Conservation (phyloP, 2,797 vertebrate species). For the Coregonus ussuriensis region DNA sequence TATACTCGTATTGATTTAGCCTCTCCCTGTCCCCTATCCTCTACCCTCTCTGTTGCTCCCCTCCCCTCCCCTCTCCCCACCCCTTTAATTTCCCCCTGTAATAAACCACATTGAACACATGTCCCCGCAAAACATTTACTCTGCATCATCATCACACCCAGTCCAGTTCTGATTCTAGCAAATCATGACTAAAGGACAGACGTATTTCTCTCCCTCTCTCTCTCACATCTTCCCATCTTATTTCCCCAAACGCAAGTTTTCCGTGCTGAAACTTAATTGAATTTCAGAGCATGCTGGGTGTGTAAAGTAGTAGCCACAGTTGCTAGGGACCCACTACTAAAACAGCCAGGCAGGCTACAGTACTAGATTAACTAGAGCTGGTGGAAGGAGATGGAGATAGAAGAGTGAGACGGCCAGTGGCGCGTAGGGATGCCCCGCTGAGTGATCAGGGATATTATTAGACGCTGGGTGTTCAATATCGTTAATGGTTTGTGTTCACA, state of each 20-base stretch:
- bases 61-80: not conserved
- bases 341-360: conserved; percentile 20
- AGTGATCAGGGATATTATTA: conserved; percentile 38
- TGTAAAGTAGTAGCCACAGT: conserved; percentile 58
- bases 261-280: conserved; percentile 67
- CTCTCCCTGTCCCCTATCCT: not conserved
- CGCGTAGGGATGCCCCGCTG: conserved; percentile 17
- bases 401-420: conserved; percentile 16
- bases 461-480: conserved; percentile 23
- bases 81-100: conserved; percentile 13
- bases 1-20: conserved; percentile 25
- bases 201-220: conserved; percentile 32
- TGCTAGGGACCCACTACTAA: conserved; percentile 3
- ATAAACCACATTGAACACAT: conserved; percentile 36
- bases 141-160: conserved; percentile 8
- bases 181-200: conserved; percentile 55
- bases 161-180: conserved; percentile 28
- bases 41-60: not conserved
- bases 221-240: conserved; percentile 38
- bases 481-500: conserved; percentile 18
- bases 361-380: conserved; percentile 47
- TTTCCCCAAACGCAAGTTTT: conserved; percentile 71
- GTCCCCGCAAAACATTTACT: conserved; percentile 37
- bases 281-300: conserved; percentile 47
- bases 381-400: conserved; percentile 30